Conservation (phyloP, 2,888 invertebrate species). For the Heliconius hortense region DNA sequence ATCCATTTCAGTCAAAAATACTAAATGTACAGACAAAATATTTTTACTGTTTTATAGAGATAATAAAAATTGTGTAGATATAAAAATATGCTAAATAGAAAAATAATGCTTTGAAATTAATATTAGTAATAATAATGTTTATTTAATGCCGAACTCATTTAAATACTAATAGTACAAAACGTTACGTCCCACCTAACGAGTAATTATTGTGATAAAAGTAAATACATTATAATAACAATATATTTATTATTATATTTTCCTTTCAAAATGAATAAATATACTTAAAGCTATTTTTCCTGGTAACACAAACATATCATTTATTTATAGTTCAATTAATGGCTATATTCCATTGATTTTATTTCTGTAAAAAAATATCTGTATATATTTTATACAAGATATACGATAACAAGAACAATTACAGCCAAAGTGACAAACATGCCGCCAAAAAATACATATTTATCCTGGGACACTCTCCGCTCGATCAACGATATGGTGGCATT, state of each 20-base stretch:
- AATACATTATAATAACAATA: conserved; percentile 19
- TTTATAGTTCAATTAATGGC: background rate
- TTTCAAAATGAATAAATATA: conserved; percentile 38
- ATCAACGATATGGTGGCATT: conserved; percentile 97
- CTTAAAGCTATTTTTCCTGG: conserved; percentile 35
- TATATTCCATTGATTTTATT: conserved; percentile 3
- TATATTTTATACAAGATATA: conserved; percentile 79
- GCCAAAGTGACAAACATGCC: conserved; percentile 92
- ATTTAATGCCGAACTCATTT: background rate
- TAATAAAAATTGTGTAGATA: background rate
- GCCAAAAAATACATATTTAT: conserved; percentile 92
- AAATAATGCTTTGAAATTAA: background rate
- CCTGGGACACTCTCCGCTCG: conserved; percentile 92
- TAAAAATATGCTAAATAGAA: background rate
- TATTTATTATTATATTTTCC: conserved; percentile 33
- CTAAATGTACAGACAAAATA: no score
- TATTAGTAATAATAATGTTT: background rate
- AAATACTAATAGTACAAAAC: background rate
- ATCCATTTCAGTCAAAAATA: no score
- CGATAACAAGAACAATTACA: conserved; percentile 89
- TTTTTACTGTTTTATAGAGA: no score
- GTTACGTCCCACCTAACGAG: background rate
- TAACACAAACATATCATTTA: conserved; percentile 21
- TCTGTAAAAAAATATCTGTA: conserved; percentile 2
- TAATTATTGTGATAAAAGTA: conserved; percentile 7